Percentiles rank a stretch among this genome's conserved stretches.
Conservation (phyloP, 1,140 invertebrate species). For the Trachelipus rathkii region DNA sequence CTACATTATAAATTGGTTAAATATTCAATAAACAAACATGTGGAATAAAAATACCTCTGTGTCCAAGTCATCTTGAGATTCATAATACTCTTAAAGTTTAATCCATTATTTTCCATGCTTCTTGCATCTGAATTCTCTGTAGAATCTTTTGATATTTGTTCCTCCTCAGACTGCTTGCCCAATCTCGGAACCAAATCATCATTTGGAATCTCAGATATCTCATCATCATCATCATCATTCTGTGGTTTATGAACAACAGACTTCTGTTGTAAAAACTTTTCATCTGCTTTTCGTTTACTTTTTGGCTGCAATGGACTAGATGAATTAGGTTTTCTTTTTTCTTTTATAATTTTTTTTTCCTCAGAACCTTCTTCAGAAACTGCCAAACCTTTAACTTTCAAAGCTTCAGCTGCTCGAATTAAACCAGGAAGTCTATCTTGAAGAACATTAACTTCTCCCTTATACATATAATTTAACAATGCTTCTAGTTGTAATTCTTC, state of each 20-base stretch:
- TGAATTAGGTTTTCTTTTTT: not conserved
- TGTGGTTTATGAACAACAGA: not conserved
- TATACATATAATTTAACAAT: slow-evolving; percentile 27
- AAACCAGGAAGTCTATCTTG: slow-evolving; percentile 20
- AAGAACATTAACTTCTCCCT: slow-evolving; percentile 27
- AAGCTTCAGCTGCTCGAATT: slow-evolving; percentile 24
- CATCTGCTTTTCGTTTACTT: not conserved
- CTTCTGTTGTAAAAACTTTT: not conserved
- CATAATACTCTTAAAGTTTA: not conserved
- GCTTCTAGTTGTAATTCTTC: slow-evolving; percentile 14
- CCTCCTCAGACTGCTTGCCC: not conserved
- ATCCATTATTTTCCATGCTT: not conserved
- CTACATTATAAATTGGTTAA: too few species aligned
- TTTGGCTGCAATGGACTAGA: slow-evolving; percentile 9
- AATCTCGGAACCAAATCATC: not conserved
- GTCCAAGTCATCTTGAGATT: too few species aligned
- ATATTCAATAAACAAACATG: too few species aligned
- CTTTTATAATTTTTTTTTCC: not conserved
- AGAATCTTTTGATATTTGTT: not conserved
- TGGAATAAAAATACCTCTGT: too few species aligned
- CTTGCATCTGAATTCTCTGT: not conserved
- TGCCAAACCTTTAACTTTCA: slow-evolving; percentile 28
- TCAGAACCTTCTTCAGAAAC: slow-evolving; percentile 22
- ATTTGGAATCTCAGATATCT: not conserved
- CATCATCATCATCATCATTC: not conserved